Conservation (phyloP, 1,140 invertebrate species). For the Aphelinus atriplicis region DNA sequence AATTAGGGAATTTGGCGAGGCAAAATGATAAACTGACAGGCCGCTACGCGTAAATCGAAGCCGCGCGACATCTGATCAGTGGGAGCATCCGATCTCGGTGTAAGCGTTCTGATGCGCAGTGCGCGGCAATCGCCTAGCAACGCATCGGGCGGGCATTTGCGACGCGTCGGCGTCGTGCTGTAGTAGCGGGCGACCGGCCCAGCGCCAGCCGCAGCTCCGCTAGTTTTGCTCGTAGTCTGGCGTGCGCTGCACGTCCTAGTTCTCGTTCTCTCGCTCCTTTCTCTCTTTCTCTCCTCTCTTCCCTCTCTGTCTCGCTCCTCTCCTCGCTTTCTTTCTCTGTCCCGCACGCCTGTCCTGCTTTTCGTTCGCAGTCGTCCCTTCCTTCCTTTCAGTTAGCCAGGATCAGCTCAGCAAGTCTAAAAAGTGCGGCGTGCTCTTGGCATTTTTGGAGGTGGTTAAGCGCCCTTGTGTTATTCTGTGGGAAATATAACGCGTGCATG, state of each 20-base stretch:
- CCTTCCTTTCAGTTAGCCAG: not conserved
- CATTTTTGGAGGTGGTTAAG: too few relatives aligned
- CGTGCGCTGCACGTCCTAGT: constrained; percentile 43
- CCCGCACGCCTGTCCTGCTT: not conserved
- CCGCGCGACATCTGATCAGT: too few relatives aligned
- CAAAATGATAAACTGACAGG: too few relatives aligned
- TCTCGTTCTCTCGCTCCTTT: constrained; percentile 24
- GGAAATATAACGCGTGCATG: too few relatives aligned
- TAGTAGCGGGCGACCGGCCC: constrained; percentile 37
- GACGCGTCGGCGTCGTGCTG: constrained; percentile 26
- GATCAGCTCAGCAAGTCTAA: too few relatives aligned
- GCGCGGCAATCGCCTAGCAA: constrained; percentile 44
- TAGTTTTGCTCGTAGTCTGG: constrained; percentile 53
- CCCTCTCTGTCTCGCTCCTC: not conserved
- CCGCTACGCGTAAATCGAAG: too few relatives aligned
- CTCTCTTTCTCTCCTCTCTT: constrained; percentile 8
- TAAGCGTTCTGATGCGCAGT: not conserved
- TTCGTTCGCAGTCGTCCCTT: not conserved
- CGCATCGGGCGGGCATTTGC: constrained; percentile 21
- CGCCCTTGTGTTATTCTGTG: too few relatives aligned
- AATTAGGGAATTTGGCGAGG: too few relatives aligned
- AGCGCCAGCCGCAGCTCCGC: constrained; percentile 37
- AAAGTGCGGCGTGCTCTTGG: too few relatives aligned
- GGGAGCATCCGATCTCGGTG: too few relatives aligned
- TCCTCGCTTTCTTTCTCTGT: not conserved